phyloP scores from a whole-genome alignment of 2,888 invertebrate genomes.

The Sminthurides aquaticus region DNA sequence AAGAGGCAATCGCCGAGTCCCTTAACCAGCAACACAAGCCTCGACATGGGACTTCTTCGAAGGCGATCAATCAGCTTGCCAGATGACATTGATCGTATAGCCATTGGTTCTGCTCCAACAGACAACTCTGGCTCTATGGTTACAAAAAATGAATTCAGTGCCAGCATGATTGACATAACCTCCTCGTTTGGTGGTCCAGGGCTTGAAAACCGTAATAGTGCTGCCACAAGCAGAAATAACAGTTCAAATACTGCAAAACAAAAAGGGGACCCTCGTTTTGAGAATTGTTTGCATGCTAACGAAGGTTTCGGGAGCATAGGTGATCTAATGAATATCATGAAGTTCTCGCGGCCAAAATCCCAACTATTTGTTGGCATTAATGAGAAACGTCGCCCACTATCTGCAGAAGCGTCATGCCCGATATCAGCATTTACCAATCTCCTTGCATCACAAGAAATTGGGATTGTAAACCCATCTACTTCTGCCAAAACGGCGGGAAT shows the following conservation, averaged over 20 bases:
- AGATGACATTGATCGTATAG: conserved; percentile 34
- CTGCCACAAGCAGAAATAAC: neutral
- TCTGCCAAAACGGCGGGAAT: too few species aligned
- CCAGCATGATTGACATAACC: conserved; percentile 4
- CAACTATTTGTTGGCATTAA: conserved; percentile 45
- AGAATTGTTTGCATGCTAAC: neutral
- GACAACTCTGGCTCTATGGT: conserved; percentile 1
- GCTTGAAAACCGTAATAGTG: neutral
- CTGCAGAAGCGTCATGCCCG: conserved; percentile 14
- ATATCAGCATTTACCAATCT: conserved; percentile 13
- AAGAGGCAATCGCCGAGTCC: too few species aligned
- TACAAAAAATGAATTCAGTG: conserved; percentile 8
- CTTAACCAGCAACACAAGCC: neutral
- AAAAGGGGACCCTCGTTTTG: neutral
- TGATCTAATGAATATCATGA: conserved; percentile 68
- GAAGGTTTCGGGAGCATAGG: conserved; percentile 58
- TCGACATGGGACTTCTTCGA: conserved; percentile 27
- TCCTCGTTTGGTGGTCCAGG: neutral
- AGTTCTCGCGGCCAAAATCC: conserved; percentile 52
- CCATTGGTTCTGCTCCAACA: neutral
- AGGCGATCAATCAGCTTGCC: conserved; percentile 41
- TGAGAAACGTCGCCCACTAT: conserved; percentile 13
- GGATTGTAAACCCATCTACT: too few species aligned
- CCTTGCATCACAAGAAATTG: too few species aligned
- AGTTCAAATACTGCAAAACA: neutral